Percentiles rank a stretch among this genome's conserved stretches.
Evolutionary conservation across 2,113 vertebrate species (phyloP).

Genomic region (Odontesthes bonariensis): DNA sequence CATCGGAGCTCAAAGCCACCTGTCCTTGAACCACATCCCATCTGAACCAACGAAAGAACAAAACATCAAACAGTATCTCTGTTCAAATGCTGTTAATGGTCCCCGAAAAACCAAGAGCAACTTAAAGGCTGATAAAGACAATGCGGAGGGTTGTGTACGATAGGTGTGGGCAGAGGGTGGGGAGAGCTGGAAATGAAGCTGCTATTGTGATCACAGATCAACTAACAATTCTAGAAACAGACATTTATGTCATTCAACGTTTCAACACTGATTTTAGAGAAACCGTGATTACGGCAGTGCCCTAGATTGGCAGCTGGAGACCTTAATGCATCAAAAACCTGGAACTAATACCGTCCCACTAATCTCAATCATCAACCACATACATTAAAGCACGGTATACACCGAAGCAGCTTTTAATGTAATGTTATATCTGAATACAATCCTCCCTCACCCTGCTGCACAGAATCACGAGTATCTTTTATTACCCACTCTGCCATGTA

Average conservation of each 20-base stretch:
- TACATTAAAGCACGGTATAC: constrained; percentile 12
- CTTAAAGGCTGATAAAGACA: constrained; percentile 31
- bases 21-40: constrained; percentile 30
- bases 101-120: constrained; percentile 21
- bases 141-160: constrained; percentile 18
- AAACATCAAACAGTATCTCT: constrained; percentile 50
- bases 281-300: constrained; percentile 14
- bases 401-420: constrained; percentile 6
- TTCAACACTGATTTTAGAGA: constrained; percentile 35
- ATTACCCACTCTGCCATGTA: constrained; percentile 5
- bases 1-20: constrained; percentile 52
- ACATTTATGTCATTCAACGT: constrained; percentile 33
- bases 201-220: constrained; percentile 52
- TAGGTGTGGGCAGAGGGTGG: constrained; percentile 43
- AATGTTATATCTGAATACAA: neutral
- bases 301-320: constrained; percentile 3
- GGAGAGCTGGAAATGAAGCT: constrained; percentile 43
- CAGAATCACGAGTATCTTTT: neutral
- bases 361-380: neutral
- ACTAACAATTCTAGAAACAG: constrained; percentile 39
- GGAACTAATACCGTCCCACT: neutral
- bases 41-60: constrained; percentile 61
- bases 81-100: constrained; percentile 30
- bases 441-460: constrained; percentile 8
- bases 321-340: constrained; percentile 14